Evolutionary conservation across 2,797 vertebrate genomes (phyloP).

Genomic region (Adelosebastes latens): DNA sequence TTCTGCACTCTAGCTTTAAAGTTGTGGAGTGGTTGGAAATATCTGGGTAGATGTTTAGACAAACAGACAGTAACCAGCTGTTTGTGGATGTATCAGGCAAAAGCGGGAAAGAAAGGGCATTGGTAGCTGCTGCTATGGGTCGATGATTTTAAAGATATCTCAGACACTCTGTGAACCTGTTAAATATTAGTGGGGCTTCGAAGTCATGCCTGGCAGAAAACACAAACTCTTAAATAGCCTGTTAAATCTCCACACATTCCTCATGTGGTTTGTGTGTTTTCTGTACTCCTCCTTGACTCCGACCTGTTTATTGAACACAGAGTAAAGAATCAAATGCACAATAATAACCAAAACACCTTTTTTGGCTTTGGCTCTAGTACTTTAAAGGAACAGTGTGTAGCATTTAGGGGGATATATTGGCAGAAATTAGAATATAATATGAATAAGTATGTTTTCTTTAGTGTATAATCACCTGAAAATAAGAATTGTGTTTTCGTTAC

Average conservation of each 20-base stretch:
- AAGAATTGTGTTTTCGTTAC: too few species aligned
- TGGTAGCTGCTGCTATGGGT: not conserved
- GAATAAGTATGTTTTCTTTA: too few species aligned
- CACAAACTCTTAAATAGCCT: constrained; percentile 1
- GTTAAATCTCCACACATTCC: constrained; percentile 45
- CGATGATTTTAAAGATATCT: constrained; percentile 8
- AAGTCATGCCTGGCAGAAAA: constrained; percentile 18
- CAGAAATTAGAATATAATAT: too few species aligned
- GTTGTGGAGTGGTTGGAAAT: constrained; percentile 12
- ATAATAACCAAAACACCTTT: not conserved
- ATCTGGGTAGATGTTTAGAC: not conserved
- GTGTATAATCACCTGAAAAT: too few species aligned
- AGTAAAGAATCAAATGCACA: not conserved
- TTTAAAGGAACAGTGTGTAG: too few species aligned
- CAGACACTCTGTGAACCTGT: constrained; percentile 12
- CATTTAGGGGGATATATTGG: too few species aligned
- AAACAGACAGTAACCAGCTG: constrained; percentile 54
- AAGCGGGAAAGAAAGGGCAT: not conserved
- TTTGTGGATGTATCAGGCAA: constrained; percentile 3
- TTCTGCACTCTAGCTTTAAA: not conserved
- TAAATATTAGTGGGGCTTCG: not conserved
- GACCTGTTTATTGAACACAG: not conserved
- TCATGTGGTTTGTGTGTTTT: constrained; percentile 15
- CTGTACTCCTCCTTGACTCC: not conserved
- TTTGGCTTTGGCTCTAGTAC: not conserved